These are phyloP conservation scores for Melipona quadrifasciata DNA, from an alignment of 1,140 invertebrate genomes.

Conservation along the genomic window DNA sequence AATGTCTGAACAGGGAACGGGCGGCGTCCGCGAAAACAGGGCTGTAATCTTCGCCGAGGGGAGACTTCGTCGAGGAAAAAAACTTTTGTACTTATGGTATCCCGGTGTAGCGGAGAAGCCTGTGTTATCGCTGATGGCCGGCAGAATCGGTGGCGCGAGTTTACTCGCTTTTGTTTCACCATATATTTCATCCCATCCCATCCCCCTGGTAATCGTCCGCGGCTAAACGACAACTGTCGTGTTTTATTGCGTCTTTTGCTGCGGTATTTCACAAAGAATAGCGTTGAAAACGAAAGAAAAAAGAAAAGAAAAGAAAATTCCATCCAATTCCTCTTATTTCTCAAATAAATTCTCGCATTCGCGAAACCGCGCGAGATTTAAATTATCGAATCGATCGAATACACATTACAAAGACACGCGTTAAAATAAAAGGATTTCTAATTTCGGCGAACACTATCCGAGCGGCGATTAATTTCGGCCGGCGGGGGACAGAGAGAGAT, in stretches of 20 bases:
- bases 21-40: slow-evolving; percentile 55
- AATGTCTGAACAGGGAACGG: slow-evolving; percentile 54
- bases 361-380: neutral
- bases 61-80: slow-evolving; percentile 45
- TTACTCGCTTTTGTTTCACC: neutral
- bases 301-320: neutral
- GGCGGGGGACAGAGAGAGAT: neutral
- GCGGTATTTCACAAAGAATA: neutral
- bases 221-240: slow-evolving; percentile 4
- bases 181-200: slow-evolving; percentile 3
- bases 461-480: slow-evolving; percentile 10
- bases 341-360: neutral
- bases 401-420: neutral
- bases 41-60: slow-evolving; percentile 59
- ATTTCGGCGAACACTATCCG: neutral
- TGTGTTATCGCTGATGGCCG: slow-evolving; percentile 34
- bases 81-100: slow-evolving; percentile 55
- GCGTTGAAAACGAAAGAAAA: no score
- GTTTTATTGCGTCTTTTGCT: neutral
- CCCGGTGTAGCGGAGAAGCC: slow-evolving; percentile 28
- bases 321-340: neutral
- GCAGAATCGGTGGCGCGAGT: neutral
- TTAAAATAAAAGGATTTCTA: neutral
- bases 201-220: neutral
- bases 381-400: neutral